These are phyloP conservation scores for Uria aalge DNA, from an alignment of 2,113 vertebrate species.

Conservation along the genomic window DNA sequence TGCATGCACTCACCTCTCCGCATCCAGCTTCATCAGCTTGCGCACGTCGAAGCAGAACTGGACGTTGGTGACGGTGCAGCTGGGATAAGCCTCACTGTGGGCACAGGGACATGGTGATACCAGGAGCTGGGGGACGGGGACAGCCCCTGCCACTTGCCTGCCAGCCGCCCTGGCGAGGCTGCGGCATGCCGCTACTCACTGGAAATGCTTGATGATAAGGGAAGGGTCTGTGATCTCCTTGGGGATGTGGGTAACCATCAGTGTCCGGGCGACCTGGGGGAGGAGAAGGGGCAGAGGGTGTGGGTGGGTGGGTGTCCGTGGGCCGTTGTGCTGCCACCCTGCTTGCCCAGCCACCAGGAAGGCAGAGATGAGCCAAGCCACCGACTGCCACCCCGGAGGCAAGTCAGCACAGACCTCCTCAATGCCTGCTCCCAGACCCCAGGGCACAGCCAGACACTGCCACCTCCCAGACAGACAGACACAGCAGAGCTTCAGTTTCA, in stretches of 20 bases:
- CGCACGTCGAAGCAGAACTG: constrained; percentile 92
- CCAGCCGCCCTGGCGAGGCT: not conserved
- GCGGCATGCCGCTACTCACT: constrained; percentile 75
- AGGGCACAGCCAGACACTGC: not conserved
- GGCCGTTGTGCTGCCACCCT: accelerated
- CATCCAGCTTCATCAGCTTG: constrained; percentile 89
- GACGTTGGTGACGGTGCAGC: constrained; percentile 90
- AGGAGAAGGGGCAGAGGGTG: not conserved
- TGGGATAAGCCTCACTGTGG: constrained; percentile 92
- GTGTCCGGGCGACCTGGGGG: constrained; percentile 84
- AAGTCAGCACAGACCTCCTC: not conserved
- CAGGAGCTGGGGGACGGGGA: not conserved
- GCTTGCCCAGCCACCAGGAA: accelerated
- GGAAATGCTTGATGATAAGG: constrained; percentile 92
- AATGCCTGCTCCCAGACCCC: not conserved
- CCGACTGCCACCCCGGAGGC: accelerated
- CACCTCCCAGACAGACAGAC: not conserved
- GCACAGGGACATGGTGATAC: constrained; percentile 19
- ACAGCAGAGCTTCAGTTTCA: not conserved
- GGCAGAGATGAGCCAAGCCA: not conserved
- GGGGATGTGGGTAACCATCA: constrained; percentile 93
- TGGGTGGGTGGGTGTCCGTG: not conserved
- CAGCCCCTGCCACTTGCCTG: not conserved
- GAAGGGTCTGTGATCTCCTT: constrained; percentile 90
- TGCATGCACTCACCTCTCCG: constrained; percentile 77